Percentiles rank a stretch among this genome's conserved stretches.
These are phyloP conservation scores for Anagyrus pseudococci DNA, from an alignment of 2,888 invertebrate species.

Conservation along the genomic window DNA sequence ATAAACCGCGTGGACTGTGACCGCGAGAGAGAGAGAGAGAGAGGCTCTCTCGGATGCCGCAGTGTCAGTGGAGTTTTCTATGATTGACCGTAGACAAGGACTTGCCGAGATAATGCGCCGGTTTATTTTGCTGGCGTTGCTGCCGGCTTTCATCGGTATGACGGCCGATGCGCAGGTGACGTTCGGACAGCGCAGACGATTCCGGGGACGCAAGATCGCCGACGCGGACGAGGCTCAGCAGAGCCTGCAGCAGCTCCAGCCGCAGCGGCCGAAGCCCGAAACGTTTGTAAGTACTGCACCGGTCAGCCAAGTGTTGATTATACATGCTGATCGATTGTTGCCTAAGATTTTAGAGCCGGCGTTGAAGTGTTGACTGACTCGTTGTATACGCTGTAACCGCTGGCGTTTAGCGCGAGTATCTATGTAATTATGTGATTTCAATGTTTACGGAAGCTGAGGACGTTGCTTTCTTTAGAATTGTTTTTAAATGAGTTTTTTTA, in stretches of 20 bases:
- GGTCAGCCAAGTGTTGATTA: too few species aligned
- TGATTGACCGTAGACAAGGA: not conserved
- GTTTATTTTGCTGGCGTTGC: not conserved
- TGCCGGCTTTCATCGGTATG: not conserved
- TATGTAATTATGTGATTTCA: not conserved
- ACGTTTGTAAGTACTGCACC: slow-evolving; percentile 35
- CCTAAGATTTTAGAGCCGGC: not conserved
- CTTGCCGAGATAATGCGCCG: not conserved
- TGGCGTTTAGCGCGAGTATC: not conserved
- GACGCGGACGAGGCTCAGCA: not conserved
- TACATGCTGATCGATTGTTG: not conserved
- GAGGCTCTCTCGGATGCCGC: not conserved
- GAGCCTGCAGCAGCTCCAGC: not conserved
- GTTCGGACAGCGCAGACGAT: not conserved
- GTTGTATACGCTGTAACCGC: not conserved
- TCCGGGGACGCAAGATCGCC: slow-evolving; percentile 1
- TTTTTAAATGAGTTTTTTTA: too few species aligned
- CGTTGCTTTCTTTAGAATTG: not conserved
- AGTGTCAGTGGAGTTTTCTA: not conserved
- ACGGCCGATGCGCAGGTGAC: not conserved
- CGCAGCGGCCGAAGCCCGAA: not conserved
- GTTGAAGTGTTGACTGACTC: not conserved
- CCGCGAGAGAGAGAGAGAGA: too few species aligned
- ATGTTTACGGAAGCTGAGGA: not conserved
- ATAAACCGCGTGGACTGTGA: too few species aligned